Percentiles rank a stretch among this genome's conserved stretches.
phyloP scores from a whole-genome alignment of 1,140 invertebrate genomes.

The Rhopalosiphum maidis region DNA sequence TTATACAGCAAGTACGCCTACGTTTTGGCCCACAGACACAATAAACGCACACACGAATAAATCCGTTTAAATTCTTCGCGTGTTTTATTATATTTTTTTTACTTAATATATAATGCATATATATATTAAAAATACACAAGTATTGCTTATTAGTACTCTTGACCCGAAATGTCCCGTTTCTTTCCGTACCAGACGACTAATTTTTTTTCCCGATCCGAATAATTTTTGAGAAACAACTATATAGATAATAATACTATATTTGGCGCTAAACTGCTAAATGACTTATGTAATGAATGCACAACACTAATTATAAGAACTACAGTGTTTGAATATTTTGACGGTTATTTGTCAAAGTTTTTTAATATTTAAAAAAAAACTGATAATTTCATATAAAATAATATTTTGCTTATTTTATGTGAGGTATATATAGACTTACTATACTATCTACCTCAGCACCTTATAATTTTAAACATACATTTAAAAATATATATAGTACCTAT shows the following conservation, averaged over 20 bases:
- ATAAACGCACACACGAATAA: conserved; percentile 25
- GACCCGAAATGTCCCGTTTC: background rate
- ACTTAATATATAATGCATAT: background rate
- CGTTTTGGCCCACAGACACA: conserved; percentile 55
- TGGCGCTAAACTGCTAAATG: background rate
- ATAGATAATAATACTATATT: background rate
- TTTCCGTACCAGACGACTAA: background rate
- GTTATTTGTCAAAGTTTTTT: background rate
- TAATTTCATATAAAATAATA: background rate
- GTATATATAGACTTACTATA: background rate
- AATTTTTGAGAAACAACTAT: background rate
- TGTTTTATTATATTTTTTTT: conserved; percentile 13
- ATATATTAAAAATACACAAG: background rate
- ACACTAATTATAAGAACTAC: background rate
- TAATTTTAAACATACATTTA: background rate
- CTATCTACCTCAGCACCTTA: background rate
- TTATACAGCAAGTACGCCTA: conserved; percentile 37
- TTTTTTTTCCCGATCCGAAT: background rate
- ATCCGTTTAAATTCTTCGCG: conserved; percentile 15
- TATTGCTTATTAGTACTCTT: background rate
- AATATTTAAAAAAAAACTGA: background rate
- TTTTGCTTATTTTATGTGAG: background rate
- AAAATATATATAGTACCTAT: background rate
- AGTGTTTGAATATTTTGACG: background rate
- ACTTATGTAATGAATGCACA: background rate